These are phyloP conservation scores for Panurus biarmicus DNA, from an alignment of 2,113 vertebrate genomes.

Conservation along the genomic window DNA sequence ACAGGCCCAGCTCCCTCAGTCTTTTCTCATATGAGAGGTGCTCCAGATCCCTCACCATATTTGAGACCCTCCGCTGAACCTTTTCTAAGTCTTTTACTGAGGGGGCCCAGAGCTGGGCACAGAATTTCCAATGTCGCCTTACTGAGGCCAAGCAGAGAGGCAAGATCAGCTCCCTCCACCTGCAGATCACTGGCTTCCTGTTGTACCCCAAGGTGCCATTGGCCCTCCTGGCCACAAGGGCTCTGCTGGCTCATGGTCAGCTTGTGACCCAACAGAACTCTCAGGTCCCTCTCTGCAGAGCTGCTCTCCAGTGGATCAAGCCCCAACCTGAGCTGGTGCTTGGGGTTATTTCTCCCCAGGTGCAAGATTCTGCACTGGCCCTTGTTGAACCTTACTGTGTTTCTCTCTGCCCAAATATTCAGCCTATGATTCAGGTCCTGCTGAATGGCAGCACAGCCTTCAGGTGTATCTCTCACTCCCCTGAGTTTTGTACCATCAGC, in stretches of 20 bases:
- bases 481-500: accelerated
- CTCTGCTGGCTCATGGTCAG: neutral
- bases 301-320: neutral
- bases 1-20: neutral
- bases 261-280: neutral
- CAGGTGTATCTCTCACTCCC: no score
- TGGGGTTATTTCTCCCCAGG: neutral
- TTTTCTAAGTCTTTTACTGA: neutral
- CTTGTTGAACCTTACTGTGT: neutral
- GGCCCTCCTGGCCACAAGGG: neutral
- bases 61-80: accelerated
- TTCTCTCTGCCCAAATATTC: neutral
- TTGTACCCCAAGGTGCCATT: neutral
- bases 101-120: neutral
- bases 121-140: neutral
- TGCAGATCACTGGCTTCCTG: neutral
- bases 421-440: neutral
- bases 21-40: neutral
- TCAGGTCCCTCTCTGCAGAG: neutral
- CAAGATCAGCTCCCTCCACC: neutral
- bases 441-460: neutral
- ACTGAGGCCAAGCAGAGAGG: neutral
- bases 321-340: neutral
- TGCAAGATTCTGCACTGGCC: neutral
- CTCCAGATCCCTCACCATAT: neutral